phyloP scores from a whole-genome alignment of 2,888 invertebrate species.

The Phasia obesa region DNA sequence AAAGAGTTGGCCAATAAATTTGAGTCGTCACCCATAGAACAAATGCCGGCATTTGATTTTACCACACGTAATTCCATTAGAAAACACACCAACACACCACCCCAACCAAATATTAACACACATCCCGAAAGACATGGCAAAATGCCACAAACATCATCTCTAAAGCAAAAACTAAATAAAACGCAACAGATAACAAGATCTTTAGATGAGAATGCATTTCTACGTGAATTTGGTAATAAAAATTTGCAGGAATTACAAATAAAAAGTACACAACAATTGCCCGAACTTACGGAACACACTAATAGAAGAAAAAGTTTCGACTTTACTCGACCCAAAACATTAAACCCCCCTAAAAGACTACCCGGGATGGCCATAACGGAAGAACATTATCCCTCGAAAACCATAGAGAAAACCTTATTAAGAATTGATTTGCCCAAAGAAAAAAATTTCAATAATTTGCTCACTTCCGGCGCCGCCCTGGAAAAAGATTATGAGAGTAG shows the following conservation, averaged over 20 bases:
- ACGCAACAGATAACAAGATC: conserved; percentile 86
- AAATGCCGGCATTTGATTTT: conserved; percentile 84
- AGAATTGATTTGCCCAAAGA: conserved; percentile 65
- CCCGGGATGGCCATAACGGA: conserved; percentile 81
- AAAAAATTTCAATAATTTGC: conserved; percentile 66
- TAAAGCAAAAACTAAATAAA: conserved; percentile 84
- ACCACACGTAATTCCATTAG: conserved; percentile 74
- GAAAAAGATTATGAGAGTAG: conserved; percentile 73
- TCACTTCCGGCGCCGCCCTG: conserved; percentile 34
- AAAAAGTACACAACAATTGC: conserved; percentile 78
- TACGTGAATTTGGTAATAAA: conserved; percentile 86
- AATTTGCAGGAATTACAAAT: conserved; percentile 78
- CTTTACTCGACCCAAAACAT: conserved; percentile 84
- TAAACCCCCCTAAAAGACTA: conserved; percentile 84
- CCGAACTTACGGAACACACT: conserved; percentile 74
- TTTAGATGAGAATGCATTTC: conserved; percentile 89
- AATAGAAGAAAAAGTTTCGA: conserved; percentile 85
- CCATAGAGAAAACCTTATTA: conserved; percentile 59
- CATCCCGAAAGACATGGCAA: conserved; percentile 56
- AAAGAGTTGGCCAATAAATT: conserved; percentile 86
- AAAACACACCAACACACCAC: conserved; percentile 53
- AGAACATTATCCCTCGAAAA: conserved; percentile 76
- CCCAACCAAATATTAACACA: conserved; percentile 57
- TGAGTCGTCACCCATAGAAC: conserved; percentile 85
- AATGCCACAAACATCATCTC: conserved; percentile 35